These are phyloP conservation scores for Anser cygnoides DNA, from an alignment of 2,113 vertebrate species.

Conservation along the genomic window DNA sequence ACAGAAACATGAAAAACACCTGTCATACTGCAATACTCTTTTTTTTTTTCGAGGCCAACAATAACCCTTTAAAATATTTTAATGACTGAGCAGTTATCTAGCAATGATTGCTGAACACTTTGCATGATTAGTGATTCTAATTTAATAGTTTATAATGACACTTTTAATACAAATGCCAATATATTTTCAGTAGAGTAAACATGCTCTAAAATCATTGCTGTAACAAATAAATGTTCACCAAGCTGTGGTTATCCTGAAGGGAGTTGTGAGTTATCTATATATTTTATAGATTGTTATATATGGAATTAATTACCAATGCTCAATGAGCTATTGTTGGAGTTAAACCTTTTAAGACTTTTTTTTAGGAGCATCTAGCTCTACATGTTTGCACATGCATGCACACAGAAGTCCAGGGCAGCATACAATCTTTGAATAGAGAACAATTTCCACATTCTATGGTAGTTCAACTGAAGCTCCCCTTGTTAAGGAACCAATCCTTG, in stretches of 20 bases:
- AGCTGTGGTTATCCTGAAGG: neutral
- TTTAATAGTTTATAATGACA: slow-evolving; percentile 1
- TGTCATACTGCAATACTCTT: slow-evolving; percentile 14
- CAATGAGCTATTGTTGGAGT: neutral
- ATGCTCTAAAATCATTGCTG: neutral
- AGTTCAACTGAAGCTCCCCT: neutral
- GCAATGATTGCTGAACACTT: slow-evolving; percentile 26
- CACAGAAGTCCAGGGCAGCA: neutral
- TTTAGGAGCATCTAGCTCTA: neutral
- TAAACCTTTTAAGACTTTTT: neutral
- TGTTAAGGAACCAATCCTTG: neutral
- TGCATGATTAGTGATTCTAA: slow-evolving; percentile 19
- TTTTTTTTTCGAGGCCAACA: slow-evolving; percentile 17
- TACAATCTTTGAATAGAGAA: neutral
- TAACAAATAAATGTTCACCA: neutral
- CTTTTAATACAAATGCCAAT: slow-evolving; percentile 12
- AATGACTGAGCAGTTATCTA: slow-evolving; percentile 1
- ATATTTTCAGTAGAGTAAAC: slow-evolving; percentile 22
- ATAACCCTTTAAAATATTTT: neutral
- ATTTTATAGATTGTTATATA: neutral
- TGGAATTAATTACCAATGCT: neutral
- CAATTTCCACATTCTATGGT: neutral
- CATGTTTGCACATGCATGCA: neutral
- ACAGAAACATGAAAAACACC: slow-evolving; percentile 42
- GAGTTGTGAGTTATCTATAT: neutral